These are phyloP conservation scores for Fregetta grallaria DNA, from an alignment of 2,113 vertebrate genomes.

Conservation along the genomic window DNA sequence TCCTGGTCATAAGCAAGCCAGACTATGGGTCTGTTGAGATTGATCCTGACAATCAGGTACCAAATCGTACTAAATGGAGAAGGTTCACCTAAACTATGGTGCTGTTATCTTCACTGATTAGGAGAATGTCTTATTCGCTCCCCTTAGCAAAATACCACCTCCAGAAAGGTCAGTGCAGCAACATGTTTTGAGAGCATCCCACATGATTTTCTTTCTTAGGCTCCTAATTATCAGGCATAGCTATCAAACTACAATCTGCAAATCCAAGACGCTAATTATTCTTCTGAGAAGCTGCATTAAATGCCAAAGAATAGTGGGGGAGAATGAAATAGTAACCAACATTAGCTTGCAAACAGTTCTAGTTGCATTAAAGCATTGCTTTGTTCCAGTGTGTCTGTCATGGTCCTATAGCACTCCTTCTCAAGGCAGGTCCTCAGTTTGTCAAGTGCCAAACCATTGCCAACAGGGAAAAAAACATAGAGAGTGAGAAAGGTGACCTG, in stretches of 20 bases:
- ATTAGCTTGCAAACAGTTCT: not conserved
- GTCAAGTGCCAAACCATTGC: not conserved
- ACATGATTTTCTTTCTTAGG: not conserved
- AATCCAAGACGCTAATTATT: not conserved
- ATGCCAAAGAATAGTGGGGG: not conserved
- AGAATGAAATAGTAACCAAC: not conserved
- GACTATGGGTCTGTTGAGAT: not conserved
- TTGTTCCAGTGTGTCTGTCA: not conserved
- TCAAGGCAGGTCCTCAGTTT: not conserved
- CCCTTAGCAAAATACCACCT: not conserved
- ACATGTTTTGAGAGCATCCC: not conserved
- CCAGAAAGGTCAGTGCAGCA: not conserved
- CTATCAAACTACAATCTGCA: not conserved
- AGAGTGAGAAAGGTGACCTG: not conserved
- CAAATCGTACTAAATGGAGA: not conserved
- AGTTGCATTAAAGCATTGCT: not conserved
- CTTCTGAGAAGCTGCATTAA: not conserved
- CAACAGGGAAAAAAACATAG: too few relatives aligned
- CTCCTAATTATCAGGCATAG: not conserved
- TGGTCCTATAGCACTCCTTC: not conserved
- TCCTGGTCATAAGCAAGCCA: not conserved
- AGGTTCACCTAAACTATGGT: not conserved
- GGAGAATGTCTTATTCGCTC: not conserved
- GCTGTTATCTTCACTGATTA: not conserved
- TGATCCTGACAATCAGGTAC: not conserved